Evolutionary conservation across 2,888 invertebrate species (phyloP).

Genomic region (Chrysolina americana): DNA sequence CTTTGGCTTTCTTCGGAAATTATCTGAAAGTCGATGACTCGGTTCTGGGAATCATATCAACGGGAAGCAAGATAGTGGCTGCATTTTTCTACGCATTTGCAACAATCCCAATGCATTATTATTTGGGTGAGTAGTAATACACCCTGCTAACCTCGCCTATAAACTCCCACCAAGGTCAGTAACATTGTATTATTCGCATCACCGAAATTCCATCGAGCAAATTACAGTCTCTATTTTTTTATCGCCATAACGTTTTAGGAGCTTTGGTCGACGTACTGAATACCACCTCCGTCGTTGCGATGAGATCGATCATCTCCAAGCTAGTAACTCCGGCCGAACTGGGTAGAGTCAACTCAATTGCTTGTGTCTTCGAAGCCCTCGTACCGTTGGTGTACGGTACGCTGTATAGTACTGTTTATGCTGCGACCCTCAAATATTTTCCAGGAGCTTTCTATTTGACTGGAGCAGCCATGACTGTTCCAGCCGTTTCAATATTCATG

Average conservation of each 20-base stretch:
- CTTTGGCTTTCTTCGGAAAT: conserved; percentile 62
- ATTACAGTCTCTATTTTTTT: no score
- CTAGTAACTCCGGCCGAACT: conserved; percentile 73
- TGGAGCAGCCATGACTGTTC: conserved; percentile 59
- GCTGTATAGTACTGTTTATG: conserved; percentile 62
- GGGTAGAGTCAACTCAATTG: conserved; percentile 71
- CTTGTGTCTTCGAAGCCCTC: conserved; percentile 63
- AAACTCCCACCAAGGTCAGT: no score
- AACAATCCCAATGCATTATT: conserved; percentile 60
- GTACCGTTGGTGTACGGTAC: conserved; percentile 64
- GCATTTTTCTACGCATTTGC: conserved; percentile 65
- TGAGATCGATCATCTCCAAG: conserved; percentile 74
- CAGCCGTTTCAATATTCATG: conserved; percentile 62
- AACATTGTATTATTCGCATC: no score
- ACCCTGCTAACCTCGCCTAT: no score
- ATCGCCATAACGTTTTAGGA: conserved; percentile 60
- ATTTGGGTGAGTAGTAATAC: conserved; percentile 64
- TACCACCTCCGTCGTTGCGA: conserved; percentile 72
- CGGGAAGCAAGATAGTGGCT: conserved; percentile 64
- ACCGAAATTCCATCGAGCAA: no score
- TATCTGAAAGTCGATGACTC: conserved; percentile 64
- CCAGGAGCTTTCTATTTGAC: conserved; percentile 64
- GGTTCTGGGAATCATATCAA: conserved; percentile 63
- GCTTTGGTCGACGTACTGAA: conserved; percentile 70
- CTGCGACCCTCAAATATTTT: conserved; percentile 58